Evolutionary conservation across 1,140 invertebrate genomes (phyloP), one percentile per base, ranked within the genome.

Genomic region (Brachionus calyciflorus): DNA sequence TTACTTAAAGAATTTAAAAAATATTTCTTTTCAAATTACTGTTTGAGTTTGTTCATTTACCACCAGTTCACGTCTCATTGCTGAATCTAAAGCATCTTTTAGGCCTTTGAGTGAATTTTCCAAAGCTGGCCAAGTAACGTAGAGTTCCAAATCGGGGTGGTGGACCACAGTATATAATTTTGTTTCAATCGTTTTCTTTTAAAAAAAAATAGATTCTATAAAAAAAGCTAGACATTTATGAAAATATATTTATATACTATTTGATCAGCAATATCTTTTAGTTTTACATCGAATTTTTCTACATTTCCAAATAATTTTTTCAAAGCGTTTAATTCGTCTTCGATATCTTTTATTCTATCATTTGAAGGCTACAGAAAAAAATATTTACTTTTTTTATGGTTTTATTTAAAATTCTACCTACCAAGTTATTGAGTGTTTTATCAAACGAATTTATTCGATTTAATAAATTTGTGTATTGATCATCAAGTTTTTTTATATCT

Each of bases 401-500:
- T 33, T 33, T n/a, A 21, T 14, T n/a, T 2, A 30, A 37, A 33
- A 17, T 60, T 33, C 4, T n/a, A 9, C n/a, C 9, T 65, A 65
- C 60, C 60, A 65, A 65, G 41, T 37, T 44, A 24, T 65, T 65
- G 14, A 65, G 19, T n/a, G 40, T 41, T 24, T 65, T 65, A 5
- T 65, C 60, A 21, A 65, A 37, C 24, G 33, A 19, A 44, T 65
- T 65, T 9, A 65, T 7, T 46, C 60, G n/a, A 24, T 46, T 65
- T 19, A 65, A n/a, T 24, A 49, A 40, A 3, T 77, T 28, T 37
- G 28, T 77, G 73, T 78, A 76, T 76, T 80, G 78, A 21, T 78
- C 76, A 46, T 78, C 78, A 10, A 81, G 12, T 73, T 79, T 78
- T 30, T 80, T 76, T 49, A 77, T 79, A 12, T 80, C 40, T 19